Base-by-base conservation (phyloP, 2,888 invertebrate genomes). In the Punctoribates punctum region DNA sequence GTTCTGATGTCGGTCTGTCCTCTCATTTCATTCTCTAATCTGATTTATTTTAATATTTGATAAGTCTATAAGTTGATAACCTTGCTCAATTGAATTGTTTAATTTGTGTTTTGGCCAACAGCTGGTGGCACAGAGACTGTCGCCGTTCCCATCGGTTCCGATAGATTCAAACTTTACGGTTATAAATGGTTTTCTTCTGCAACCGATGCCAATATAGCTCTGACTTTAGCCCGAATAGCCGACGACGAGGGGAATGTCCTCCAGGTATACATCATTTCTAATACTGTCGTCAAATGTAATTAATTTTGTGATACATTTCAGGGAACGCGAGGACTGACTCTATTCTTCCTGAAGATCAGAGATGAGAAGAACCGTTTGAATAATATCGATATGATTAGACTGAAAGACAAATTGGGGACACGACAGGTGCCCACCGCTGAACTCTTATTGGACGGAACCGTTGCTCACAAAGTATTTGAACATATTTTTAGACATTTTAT, bases 151-250 rank as follows among this genome's bases (percentile, higher is more conserved):
- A 82, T 83, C 73, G 48, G 78, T 2, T 83, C 84, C 79, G 85
- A 84, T 27, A 77, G 46, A 38, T 86, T 84, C 80, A 82, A 80
- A 25, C 83, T 88, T 6, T 84, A 86, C 81, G 88, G 88, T 15
- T 87, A 86, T 83, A 88, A 88, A 81, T 88, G 87, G 87, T 88
- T 88, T 82, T 85, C 86, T 51, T 87, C 87, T 1, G 87, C 88
- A 17, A 86, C 87, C 13, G 87, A 88, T 82, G 84, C 87, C 5
- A 86, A 87, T 80, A 86, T 88, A 81, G 82, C 86, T 2, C 82
- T 88, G 75, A 87, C 87, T 1, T 81, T 88, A 77, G 88, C 87
- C 2, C 81, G 87, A 72, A 82, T 85, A n/a, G 82, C 83, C 2
- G 84, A 85, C 79, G 78, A 80, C 20, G 80, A 84, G 75, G 85